Base-by-base conservation (phyloP, 2,113 vertebrate species). In the Cyphomyrus discorhynchus region DNA sequence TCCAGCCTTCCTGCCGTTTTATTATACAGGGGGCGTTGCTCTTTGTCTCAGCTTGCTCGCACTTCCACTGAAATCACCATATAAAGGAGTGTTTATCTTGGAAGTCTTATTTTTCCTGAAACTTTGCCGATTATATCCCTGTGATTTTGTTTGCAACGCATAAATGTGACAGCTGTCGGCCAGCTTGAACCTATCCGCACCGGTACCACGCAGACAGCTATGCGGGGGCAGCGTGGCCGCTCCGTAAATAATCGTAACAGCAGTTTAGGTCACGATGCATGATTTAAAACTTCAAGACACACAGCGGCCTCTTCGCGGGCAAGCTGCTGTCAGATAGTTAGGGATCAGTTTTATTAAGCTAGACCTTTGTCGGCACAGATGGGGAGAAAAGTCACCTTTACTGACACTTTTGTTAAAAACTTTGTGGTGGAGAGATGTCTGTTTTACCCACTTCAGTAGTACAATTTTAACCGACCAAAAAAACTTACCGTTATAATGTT, bases 1-100 rank as follows among this genome's bases (percentile, higher is more conserved):
- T 89, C 9, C 27, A 82, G 70, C 35, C 27, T 82, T 82, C 88
- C 3, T 52, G 17, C 88, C 31, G 88, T 77, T 82, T 83, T 53
- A 39, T 53, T 24, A 62, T n/a, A 17, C 77, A 52, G 89, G 89
- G 89, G 89, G 89, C 77, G 89, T 89, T 89, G 74, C 88, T 89
- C 47, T 53, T 77, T 74, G 50, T 82, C 88, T 89, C 50, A 11
- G 85, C 47, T 49, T 53, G 85, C 83, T 50, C 47, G 27, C 24
- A 53, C 49, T 35, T 87, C 49, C 82, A 47, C 82, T 46, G 45
- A 84, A 24, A 84, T 84, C 82, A 47, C 45, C 21, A 15, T 84
- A 46, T 84, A 24, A 84, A 46, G 21, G 7, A 84, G 42, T 21
- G 45, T 84, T 84, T 47, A 24, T 24, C 19, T 84, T 80, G 74